A percentile compares a stretch with the other conserved stretches of the same genome.
These are phyloP conservation scores for Cerastis rubricosa DNA, from an alignment of 2,888 invertebrate species.

Conservation along the genomic window DNA sequence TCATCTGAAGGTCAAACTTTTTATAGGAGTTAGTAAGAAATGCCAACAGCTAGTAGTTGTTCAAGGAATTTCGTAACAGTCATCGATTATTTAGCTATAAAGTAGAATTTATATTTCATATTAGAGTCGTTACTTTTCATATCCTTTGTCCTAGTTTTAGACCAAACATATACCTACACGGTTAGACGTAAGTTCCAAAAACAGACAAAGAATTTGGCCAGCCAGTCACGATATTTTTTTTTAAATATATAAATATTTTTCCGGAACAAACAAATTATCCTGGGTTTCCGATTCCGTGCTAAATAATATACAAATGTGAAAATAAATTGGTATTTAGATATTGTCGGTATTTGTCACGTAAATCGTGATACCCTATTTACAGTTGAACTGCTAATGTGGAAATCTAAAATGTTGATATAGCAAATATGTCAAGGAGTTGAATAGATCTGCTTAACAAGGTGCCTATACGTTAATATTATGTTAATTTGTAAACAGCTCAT, in stretches of 20 bases:
- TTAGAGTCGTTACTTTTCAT: background rate
- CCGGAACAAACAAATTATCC: conserved; percentile 43
- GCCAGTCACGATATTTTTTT: conserved; percentile 11
- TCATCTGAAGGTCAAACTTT: conserved; percentile 29
- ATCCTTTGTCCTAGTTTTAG: background rate
- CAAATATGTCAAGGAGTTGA: conserved; percentile 45
- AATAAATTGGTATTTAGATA: conserved; percentile 19
- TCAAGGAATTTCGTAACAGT: conserved; percentile 27
- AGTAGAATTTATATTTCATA: background rate
- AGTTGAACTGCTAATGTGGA: conserved; percentile 52
- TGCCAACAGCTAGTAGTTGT: conserved; percentile 7
- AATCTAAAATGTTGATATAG: conserved; percentile 14
- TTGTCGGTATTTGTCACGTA: conserved; percentile 42
- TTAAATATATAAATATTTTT: conserved; percentile 9
- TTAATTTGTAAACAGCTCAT: conserved; percentile 9
- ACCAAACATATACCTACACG: background rate
- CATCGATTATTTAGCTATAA: conserved; percentile 8
- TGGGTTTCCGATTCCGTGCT: conserved; percentile 35
- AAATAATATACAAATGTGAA: conserved; percentile 34
- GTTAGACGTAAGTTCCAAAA: background rate
- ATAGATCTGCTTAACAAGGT: conserved; percentile 7
- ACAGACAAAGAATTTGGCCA: conserved; percentile 1
- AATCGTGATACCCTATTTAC: conserved; percentile 69
- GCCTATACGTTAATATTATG: background rate
- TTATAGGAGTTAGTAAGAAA: conserved; percentile 28